Evolutionary conservation across 2,113 vertebrate genomes (phyloP).

Genomic region (Sylvilagus bachmani): DNA sequence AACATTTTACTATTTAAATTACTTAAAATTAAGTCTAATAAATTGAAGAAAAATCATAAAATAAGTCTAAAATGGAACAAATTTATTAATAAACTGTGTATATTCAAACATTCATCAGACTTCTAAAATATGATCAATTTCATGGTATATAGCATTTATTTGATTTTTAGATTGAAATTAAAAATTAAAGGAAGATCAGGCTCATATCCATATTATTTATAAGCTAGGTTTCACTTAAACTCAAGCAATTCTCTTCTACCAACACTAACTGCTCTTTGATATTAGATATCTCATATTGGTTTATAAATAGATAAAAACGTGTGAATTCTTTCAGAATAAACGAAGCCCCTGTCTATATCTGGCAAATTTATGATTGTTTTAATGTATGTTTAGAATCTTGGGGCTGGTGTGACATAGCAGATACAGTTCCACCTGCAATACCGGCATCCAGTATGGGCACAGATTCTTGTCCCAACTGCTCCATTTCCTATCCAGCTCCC

Average conservation of each 20-base stretch:
- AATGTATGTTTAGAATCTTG: background rate
- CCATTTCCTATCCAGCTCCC: too few relatives aligned
- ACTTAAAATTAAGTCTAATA: background rate
- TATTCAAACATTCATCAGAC: background rate
- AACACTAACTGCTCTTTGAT: background rate
- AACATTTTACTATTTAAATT: background rate
- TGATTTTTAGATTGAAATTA: conserved; percentile 10
- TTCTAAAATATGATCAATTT: background rate
- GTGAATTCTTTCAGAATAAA: background rate
- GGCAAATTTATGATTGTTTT: background rate
- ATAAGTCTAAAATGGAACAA: background rate
- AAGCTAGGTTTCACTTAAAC: background rate
- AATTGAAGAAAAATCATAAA: background rate
- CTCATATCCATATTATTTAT: background rate
- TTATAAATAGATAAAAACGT: background rate
- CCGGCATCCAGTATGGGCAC: too few relatives aligned
- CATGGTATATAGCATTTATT: background rate
- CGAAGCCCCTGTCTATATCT: background rate
- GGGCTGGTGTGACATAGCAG: too few relatives aligned
- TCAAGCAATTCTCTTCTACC: background rate
- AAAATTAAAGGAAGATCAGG: background rate
- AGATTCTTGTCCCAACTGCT: too few relatives aligned
- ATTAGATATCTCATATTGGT: background rate
- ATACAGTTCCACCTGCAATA: too few relatives aligned
- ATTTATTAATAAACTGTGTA: background rate